Conservation (phyloP, 1,140 invertebrate species). For the Zaprionus vittiger region DNA sequence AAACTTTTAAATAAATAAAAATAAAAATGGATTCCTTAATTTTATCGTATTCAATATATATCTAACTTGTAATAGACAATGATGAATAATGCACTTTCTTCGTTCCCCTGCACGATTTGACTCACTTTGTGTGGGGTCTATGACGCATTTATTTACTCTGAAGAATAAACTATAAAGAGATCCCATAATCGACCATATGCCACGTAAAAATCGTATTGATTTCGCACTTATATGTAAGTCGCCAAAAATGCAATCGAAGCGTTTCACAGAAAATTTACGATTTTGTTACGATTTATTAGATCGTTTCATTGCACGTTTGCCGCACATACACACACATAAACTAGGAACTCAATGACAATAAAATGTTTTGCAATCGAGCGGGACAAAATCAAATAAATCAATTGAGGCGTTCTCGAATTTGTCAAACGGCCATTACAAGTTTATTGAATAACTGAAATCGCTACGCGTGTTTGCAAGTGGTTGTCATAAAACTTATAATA, state of each 20-base stretch:
- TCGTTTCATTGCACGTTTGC: slow-evolving; percentile 51
- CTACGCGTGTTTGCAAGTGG: slow-evolving; percentile 20
- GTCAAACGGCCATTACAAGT: slow-evolving; percentile 79
- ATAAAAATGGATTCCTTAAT: neutral
- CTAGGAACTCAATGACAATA: neutral
- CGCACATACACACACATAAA: slow-evolving; percentile 24
- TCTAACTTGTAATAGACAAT: too few species aligned
- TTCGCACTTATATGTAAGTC: slow-evolving; percentile 17
- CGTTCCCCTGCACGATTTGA: neutral
- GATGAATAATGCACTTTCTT: too few species aligned
- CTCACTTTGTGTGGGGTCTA: neutral
- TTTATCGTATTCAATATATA: too few species aligned
- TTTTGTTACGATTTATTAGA: slow-evolving; percentile 63
- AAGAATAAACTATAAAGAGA: neutral
- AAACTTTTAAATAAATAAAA: neutral
- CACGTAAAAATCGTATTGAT: slow-evolving; percentile 39
- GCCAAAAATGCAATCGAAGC: slow-evolving; percentile 27
- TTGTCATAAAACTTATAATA: slow-evolving; percentile 76
- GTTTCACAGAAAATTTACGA: slow-evolving; percentile 25
- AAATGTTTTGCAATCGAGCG: slow-evolving; percentile 58
- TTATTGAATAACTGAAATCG: slow-evolving; percentile 72
- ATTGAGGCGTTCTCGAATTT: slow-evolving; percentile 79
- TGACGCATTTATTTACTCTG: neutral
- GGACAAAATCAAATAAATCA: slow-evolving; percentile 77
- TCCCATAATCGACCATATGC: slow-evolving; percentile 25